phyloP scores from a whole-genome alignment of 2,888 invertebrate genomes.

The Pecten maximus region DNA sequence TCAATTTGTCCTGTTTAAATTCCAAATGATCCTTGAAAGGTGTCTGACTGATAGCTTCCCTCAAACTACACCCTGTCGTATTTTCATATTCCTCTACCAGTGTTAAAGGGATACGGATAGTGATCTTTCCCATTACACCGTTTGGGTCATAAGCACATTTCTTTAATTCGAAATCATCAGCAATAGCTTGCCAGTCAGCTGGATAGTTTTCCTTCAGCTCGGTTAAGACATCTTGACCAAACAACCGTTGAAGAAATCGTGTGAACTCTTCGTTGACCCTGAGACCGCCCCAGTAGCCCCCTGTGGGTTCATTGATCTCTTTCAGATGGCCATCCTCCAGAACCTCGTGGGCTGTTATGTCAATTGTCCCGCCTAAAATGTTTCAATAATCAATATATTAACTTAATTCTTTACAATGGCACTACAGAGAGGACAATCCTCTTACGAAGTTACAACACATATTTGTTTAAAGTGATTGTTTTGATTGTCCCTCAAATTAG shows the following conservation, averaged over 20 bases:
- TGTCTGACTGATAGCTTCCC: not conserved
- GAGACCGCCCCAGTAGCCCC: not conserved
- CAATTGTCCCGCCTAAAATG: not conserved
- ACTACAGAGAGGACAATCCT: too few species aligned
- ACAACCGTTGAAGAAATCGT: not conserved
- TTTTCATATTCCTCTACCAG: not conserved
- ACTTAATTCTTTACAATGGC: too few species aligned
- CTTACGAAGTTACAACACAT: too few species aligned
- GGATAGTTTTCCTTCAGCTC: not conserved
- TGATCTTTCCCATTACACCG: not conserved
- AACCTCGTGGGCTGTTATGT: slow-evolving; percentile 11
- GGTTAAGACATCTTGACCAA: not conserved
- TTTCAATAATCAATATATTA: not conserved
- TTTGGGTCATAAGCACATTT: slow-evolving; percentile 6
- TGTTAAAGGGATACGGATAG: not conserved
- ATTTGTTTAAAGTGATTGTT: too few species aligned
- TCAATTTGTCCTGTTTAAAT: not conserved
- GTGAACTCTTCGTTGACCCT: not conserved
- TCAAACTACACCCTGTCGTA: not conserved
- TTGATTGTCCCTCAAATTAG: too few species aligned
- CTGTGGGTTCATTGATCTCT: not conserved
- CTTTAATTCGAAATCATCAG: not conserved
- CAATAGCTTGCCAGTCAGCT: not conserved
- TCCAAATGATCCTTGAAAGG: not conserved
- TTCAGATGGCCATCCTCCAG: not conserved